A percentile compares a stretch with the other conserved stretches of the same genome.
Conservation (phyloP, 2,113 vertebrate species). For the Origma solitaria region DNA sequence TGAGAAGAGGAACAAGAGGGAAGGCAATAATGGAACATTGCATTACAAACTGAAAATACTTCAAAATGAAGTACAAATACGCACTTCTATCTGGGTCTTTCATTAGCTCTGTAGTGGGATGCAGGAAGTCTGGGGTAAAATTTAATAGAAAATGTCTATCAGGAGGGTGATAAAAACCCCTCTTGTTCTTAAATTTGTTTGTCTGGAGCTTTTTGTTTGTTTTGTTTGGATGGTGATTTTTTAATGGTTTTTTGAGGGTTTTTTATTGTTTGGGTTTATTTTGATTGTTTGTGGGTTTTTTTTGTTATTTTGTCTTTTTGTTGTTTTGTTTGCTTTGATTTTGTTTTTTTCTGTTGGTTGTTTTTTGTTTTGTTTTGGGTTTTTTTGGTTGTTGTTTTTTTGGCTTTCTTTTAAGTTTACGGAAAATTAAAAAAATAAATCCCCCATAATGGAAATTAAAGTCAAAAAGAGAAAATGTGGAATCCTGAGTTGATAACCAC, state of each 20-base stretch:
- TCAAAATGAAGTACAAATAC: neutral
- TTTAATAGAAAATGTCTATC: neutral
- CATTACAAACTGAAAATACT: neutral
- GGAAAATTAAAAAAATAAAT: neutral
- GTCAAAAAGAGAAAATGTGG: neutral
- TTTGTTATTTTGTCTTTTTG: neutral
- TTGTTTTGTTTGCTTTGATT: neutral
- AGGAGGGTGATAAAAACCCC: neutral
- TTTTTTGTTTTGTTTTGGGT: too few species aligned
- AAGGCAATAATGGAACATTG: neutral
- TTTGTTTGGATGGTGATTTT: too few species aligned
- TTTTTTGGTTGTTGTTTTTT: neutral
- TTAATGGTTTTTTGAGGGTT: too few species aligned
- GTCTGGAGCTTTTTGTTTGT: neutral
- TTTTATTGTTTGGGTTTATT: neutral
- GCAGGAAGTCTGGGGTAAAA: neutral
- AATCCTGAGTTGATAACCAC: neutral
- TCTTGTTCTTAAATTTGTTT: neutral
- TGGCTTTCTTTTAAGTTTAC: neutral
- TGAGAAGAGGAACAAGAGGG: neutral
- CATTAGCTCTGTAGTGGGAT: neutral
- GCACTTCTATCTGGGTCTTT: neutral
- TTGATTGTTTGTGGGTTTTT: too few species aligned
- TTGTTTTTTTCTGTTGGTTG: too few species aligned
- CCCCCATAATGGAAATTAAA: neutral